Percentiles rank a stretch among this genome's conserved stretches.
Evolutionary conservation across 2,888 invertebrate genomes (phyloP).

Genomic region (Terebella lapidaria): DNA sequence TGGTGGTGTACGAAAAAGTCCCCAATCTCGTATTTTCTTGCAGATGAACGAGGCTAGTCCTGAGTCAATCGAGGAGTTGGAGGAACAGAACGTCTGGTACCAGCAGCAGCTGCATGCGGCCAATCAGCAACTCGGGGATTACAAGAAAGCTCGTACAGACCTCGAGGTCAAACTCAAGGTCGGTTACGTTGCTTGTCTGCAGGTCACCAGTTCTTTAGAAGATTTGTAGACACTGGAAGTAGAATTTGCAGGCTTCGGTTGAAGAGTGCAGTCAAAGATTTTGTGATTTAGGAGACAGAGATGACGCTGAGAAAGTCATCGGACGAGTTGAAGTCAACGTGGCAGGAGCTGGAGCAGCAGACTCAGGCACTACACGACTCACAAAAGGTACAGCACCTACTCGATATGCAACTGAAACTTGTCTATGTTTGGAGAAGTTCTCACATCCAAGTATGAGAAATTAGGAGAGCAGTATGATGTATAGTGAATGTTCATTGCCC

Average conservation of each 20-base stretch:
- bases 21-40: background rate
- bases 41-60: background rate
- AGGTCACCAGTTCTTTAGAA: background rate
- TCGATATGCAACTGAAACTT: no score
- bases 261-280: no score
- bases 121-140: background rate
- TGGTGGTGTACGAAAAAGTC: background rate
- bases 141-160: background rate
- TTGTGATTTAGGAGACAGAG: slow-evolving; percentile 38
- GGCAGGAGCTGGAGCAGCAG: slow-evolving; percentile 41
- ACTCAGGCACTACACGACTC: slow-evolving; percentile 41
- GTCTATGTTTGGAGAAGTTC: no score
- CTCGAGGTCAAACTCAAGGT: background rate
- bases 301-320: slow-evolving; percentile 32
- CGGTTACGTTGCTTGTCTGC: background rate
- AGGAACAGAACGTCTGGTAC: background rate
- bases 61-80: background rate
- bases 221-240: no score
- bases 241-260: no score
- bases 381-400: slow-evolving; percentile 36
- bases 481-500: no score
- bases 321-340: slow-evolving; percentile 37
- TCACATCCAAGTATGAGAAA: no score
- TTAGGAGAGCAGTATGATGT: no score
- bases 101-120: background rate